Percentiles rank a stretch among this genome's conserved stretches.
phyloP scores from a whole-genome alignment of 2,888 invertebrate genomes.

The Vannuccia rotundouncinata region DNA sequence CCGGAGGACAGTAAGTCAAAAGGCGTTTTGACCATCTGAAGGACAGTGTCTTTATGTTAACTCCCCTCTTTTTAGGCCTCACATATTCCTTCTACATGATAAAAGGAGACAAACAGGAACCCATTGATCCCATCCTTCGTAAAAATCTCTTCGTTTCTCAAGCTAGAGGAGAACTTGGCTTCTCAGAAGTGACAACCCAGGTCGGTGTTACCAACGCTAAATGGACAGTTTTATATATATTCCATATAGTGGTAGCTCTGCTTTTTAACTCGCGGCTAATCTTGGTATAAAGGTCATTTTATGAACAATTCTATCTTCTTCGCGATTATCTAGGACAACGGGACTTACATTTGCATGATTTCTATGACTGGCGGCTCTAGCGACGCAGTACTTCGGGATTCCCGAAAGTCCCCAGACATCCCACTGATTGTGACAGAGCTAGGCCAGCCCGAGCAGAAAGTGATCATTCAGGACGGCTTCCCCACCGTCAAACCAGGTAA shows the following conservation, averaged over 20 bases:
- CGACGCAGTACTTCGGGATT: neutral
- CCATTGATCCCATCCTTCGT: conserved; percentile 11
- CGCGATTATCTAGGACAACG: conserved; percentile 62
- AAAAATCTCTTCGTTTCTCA: conserved; percentile 21
- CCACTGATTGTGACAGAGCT: conserved; percentile 29
- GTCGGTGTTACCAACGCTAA: too few species aligned
- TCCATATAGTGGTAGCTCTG: neutral
- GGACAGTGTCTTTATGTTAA: neutral
- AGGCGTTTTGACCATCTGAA: neutral
- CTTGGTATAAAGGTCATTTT: too few species aligned
- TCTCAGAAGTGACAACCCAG: conserved; percentile 31
- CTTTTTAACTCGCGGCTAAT: neutral
- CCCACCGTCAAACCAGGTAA: conserved; percentile 91
- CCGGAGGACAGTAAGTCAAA: conserved; percentile 34
- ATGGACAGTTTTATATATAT: neutral
- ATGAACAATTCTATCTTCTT: neutral
- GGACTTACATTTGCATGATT: conserved; percentile 83
- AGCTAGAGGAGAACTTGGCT: conserved; percentile 22
- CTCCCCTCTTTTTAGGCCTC: neutral
- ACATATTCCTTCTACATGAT: conserved; percentile 31
- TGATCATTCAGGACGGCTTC: conserved; percentile 84
- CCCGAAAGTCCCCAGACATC: conserved; percentile 35
- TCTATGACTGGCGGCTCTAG: conserved; percentile 18
- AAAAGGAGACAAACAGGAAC: neutral
- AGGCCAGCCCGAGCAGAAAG: conserved; percentile 52